Evolutionary conservation across 37 sponge, comb jelly and placozoan genomes (phyloP).

Genomic region (Agelas oroides): DNA sequence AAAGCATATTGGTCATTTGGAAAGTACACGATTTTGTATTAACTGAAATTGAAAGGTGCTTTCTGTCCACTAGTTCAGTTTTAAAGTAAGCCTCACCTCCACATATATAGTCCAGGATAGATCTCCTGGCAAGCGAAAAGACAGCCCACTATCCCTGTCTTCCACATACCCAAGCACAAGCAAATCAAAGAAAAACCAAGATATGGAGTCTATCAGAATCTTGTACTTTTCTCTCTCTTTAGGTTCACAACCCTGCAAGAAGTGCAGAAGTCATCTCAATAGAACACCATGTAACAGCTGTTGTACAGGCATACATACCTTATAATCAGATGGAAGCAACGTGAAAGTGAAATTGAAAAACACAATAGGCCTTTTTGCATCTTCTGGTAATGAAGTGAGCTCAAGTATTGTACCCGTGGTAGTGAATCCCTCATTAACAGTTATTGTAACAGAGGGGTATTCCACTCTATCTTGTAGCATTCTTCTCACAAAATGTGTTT

Average conservation of each 20-base stretch:
- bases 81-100: slow-evolving; percentile 23
- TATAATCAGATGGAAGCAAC: slow-evolving; percentile 44
- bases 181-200: slow-evolving; percentile 83
- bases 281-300: no score
- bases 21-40: no score
- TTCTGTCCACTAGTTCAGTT: no score
- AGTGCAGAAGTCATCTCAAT: no score
- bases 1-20: no score
- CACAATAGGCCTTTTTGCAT: slow-evolving; percentile 32
- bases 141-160: slow-evolving; percentile 62
- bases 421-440: slow-evolving; percentile 82
- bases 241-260: slow-evolving; percentile 14
- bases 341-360: slow-evolving; percentile 85
- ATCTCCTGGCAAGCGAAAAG: slow-evolving; percentile 64
- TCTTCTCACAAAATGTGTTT: slow-evolving; percentile 76
- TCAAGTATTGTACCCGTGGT: slow-evolving; percentile 58
- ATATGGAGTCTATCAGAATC: slow-evolving; percentile 55
- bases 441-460: slow-evolving; percentile 37
- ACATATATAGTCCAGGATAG: slow-evolving; percentile 68
- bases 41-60: no score
- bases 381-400: slow-evolving; percentile 31
- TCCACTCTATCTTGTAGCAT: slow-evolving; percentile 17
- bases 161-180: slow-evolving; percentile 79
- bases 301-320: no score
- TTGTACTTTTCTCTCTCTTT: slow-evolving; percentile 37